Base-by-base conservation (phyloP, 2,113 vertebrate genomes). In the Monopterus albus region DNA sequence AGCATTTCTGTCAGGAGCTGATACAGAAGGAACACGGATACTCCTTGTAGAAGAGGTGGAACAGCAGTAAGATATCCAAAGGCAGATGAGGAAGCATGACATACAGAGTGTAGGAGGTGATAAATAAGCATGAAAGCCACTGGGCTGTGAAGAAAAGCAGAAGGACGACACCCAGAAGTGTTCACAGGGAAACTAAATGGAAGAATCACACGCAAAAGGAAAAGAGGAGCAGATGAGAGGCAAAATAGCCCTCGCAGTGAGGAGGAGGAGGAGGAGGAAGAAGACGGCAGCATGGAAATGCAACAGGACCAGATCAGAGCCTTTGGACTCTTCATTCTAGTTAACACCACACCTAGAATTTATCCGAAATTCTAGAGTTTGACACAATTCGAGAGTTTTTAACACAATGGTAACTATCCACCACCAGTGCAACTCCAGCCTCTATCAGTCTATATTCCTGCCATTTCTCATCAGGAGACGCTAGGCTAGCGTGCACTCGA, bases 271-370 rank as follows among this genome's bases (percentile, higher is more conserved):
- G 36, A 72, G n/a, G n/a, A 53, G 15, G 53, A 62, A 7, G 51
- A 72, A 69, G 62, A 36, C 79, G 73, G 74, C 66, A 70, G 83
- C 68, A 82, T 59, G 65, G 78, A 87, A 87, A 85, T 80, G 70
- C 65, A 89, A 82, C 78, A 78, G 76, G 88, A 91, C 87, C 89
- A 92, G 88, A 88, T 90, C 88, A 88, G 89, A 92, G 91, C 84
- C 83, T 18, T 38, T 9, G 10, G 84, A 87, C 91, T 89, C 88
- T 89, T 91, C 91, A 91, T 91, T 87, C 89, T 92, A 90, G 89
- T 92, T 86, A 86, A 88, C 78, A 80, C 72, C 83, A 83, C 69
- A 62, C 58, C 75, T 73, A 80, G 78, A 89, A 88, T 84, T 80
- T 15, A 50, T 72, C 38, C 65, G 50, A 82, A 75, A 81, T 82